Percentiles rank a stretch among this genome's conserved stretches.
Evolutionary conservation across 2,888 invertebrate genomes (phyloP).

Genomic region (Lasioglossum malachurum): DNA sequence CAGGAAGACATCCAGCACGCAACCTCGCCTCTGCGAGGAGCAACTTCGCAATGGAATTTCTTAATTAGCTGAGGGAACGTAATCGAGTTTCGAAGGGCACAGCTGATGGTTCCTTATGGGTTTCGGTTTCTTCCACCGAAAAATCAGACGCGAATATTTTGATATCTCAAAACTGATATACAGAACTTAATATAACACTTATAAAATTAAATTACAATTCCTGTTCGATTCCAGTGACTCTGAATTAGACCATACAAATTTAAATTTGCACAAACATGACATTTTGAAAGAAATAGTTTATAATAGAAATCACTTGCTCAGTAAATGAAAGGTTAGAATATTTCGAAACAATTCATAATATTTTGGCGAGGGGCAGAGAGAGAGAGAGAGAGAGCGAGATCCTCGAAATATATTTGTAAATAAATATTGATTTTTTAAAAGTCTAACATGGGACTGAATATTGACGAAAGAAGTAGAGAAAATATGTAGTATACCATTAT

Average conservation of each 20-base stretch:
- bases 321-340: neutral
- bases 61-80: constrained; percentile 43
- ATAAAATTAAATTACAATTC: neutral
- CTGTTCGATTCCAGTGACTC: neutral
- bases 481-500: neutral
- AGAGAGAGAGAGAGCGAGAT: too few relatives aligned
- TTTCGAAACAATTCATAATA: neutral
- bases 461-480: neutral
- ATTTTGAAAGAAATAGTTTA: neutral
- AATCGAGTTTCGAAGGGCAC: constrained; percentile 17
- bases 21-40: neutral
- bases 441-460: neutral
- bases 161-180: neutral
- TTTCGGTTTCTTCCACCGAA: neutral
- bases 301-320: neutral
- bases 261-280: neutral
- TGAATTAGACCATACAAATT: neutral
- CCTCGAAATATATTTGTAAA: neutral
- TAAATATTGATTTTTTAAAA: neutral
- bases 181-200: neutral
- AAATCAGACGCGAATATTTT: neutral
- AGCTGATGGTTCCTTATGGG: constrained; percentile 14
- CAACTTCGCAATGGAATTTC: constrained; percentile 40
- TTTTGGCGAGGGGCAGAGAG: too few relatives aligned
- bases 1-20: neutral